Base-by-base conservation (phyloP, 2,113 vertebrate species). In the Ptilonorhynchus violaceus region DNA sequence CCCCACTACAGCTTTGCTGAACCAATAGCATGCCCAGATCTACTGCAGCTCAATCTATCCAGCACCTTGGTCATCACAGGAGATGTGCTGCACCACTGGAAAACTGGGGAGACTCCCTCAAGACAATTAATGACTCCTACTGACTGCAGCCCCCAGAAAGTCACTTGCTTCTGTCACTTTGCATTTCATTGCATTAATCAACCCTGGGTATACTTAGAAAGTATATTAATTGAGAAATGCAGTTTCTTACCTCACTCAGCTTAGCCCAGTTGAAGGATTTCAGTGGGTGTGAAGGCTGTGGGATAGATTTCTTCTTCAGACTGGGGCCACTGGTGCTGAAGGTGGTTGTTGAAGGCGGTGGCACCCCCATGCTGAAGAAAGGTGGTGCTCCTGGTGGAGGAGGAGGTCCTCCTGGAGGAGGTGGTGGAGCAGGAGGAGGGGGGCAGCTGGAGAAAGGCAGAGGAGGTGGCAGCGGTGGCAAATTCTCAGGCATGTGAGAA, bases 211-310 rank as follows among this genome's bases (percentile, higher is more conserved):
- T 6, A 74, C 19, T 58, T 81, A 33, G 37, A 30, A 89, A 86
- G 3, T 44, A 49, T 82, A 39, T 28, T 27, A 67, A 25, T 52
- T 55, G 41, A 72, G 16, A 37, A 55, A 28, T 58, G 25, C 37
- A 72, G 30, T 41, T 13, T 63, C 98, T 99, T 95, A 99, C 99
- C 99, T 99, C 99, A 52, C 98, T 99, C 39, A 99, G 97, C 92
- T 99, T 99, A 97, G 99, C 98, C 99, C 99, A 99, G 98, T 99
- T 99, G 98, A 99, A 99, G 60, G 99, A 99, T 98, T 99, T 99
- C 96, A 99, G 98, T 1, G 99, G 99, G 76, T 99, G 99, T 35
- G 99, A 99, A 33, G 99, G 99, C 96, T 99, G 99, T 0, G 99
- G 99, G 81, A 99, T 98, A 76, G 98, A 98, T 94, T 99, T 99